Conservation (phyloP, 2,113 vertebrate genomes). For the Phyllostomus hastatus region DNA sequence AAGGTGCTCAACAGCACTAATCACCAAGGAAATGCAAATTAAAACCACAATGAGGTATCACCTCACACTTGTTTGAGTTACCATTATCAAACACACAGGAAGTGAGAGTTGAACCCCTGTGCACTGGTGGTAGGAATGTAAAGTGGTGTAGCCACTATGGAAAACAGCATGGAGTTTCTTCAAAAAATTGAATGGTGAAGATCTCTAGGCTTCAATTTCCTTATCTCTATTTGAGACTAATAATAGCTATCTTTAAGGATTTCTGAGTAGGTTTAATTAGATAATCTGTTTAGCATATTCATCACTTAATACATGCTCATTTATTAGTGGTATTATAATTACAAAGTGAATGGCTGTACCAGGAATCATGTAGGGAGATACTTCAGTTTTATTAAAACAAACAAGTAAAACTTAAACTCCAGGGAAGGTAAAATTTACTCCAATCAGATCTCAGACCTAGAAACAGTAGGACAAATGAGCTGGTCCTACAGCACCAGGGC, state of each 20-base stretch:
- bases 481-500: neutral
- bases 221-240: neutral
- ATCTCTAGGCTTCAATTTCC: neutral
- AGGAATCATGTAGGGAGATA: neutral
- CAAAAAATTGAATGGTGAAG: neutral
- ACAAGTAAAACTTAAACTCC: neutral
- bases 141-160: neutral
- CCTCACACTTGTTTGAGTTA: neutral
- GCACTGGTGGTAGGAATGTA: neutral
- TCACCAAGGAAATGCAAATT: neutral
- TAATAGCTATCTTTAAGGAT: neutral
- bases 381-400: slow-evolving; percentile 10
- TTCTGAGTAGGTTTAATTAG: neutral
- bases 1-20: neutral
- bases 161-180: neutral
- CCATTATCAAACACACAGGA: neutral
- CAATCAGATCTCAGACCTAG: neutral
- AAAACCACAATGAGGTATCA: neutral
- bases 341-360: neutral
- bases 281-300: neutral
- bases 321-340: neutral
- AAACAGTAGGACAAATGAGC: neutral
- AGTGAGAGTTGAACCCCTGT: neutral
- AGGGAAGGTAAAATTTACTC: neutral
- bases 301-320: neutral